Evolutionary conservation across 2,888 invertebrate species (phyloP).

Genomic region (Epinotia bilunana): DNA sequence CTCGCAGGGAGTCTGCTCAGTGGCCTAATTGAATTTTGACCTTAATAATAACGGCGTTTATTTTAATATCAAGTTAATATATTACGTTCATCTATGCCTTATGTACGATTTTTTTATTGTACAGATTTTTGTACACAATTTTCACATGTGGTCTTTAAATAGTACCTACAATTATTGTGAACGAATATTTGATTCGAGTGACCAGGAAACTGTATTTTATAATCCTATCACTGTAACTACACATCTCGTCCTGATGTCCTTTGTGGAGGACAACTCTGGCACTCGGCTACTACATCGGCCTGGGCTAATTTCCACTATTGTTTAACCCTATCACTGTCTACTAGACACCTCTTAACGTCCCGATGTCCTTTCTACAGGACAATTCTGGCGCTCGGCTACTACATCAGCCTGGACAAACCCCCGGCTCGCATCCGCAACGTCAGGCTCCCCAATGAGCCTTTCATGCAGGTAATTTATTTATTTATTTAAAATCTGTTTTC

Average conservation of each 20-base stretch:
- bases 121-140: no score
- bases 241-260: constrained; percentile 17
- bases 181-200: no score
- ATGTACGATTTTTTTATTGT: not conserved
- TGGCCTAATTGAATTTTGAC: no score
- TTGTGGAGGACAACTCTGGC: constrained; percentile 92
- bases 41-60: no score
- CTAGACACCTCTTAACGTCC: not conserved
- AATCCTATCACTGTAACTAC: no score
- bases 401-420: constrained; percentile 97
- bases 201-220: constrained; percentile 54
- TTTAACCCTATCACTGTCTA: no score
- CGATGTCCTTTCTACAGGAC: constrained; percentile 84
- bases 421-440: constrained; percentile 96
- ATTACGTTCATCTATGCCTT: no score
- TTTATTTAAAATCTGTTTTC: no score
- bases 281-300: constrained; percentile 97
- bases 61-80: no score
- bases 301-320: constrained; percentile 93
- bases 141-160: no score
- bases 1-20: no score
- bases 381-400: constrained; percentile 97
- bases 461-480: constrained; percentile 77
- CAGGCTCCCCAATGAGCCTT: constrained; percentile 96
- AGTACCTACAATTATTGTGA: no score